Evolutionary conservation across 2,113 vertebrate genomes (phyloP), one percentile per base, ranked within the genome.

Genomic region (Hoplias malabaricus): DNA sequence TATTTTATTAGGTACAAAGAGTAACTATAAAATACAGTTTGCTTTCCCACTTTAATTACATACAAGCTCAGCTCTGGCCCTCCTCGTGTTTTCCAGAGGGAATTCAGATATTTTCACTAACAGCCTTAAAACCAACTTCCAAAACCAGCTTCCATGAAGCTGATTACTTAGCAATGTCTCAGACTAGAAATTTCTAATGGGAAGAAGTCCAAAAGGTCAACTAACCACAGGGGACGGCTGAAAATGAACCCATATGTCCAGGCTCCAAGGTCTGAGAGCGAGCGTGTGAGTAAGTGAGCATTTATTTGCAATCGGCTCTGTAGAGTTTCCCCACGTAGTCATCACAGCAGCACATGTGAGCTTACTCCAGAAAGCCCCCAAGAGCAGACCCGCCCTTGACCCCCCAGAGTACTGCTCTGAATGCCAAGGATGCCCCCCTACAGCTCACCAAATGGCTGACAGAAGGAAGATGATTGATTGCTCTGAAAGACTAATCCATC

Each of bases 391-490:
- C 36, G 42, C 72, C 53, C 48, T 69, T 74, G 71, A 69, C 50
- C 38, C 53, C n/a, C 2, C 21, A 69, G 57, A 54, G 33, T 7
- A 69, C 38, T 36, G 31, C n/a, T n/a, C n/a, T 74, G 36, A 16
- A 65, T 75, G 38, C 38, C 27, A 34, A 54, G 65, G 79, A 75
- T 69, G 65, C 53, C 56, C 34, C 69, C 79, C 34, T 80, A 56
- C 34, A 14, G 73, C 68, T 63, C 61, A 62, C 14, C 56, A 75
- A 80, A 80, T 80, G 46, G 56, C 79, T 63, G 56, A 69, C 72
- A 75, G 79, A 75, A 62, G 72, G 73, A 61, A 46, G 36, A 69
- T 79, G 79, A 80, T 80, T 80, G 72, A 63, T 75, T 80, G 73
- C 56, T 53, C 21, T 23, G 69, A n/a, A 59, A 65, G 40, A 61